Conservation (phyloP, 2,888 invertebrate genomes). For the Agonum fuliginosum region DNA sequence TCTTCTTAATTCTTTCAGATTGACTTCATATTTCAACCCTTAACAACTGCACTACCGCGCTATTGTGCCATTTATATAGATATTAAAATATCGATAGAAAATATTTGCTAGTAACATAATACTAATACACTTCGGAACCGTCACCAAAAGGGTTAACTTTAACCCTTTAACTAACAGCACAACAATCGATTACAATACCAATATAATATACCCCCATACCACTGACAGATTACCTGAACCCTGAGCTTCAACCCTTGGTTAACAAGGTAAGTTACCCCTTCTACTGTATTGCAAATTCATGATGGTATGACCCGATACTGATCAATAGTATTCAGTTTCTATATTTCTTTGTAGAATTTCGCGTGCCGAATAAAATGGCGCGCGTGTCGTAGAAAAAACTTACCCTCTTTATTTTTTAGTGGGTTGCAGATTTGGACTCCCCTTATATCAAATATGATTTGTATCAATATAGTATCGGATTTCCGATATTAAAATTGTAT, state of each 20-base stretch:
- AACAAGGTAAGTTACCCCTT: neutral
- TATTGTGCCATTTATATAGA: constrained; percentile 38
- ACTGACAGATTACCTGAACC: neutral
- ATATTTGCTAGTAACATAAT: constrained; percentile 55
- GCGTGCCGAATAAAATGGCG: constrained; percentile 53
- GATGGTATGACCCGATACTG: constrained; percentile 41
- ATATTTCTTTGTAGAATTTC: constrained; percentile 56
- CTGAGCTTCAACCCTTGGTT: neutral
- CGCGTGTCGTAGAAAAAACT: constrained; percentile 47
- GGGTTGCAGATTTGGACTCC: neutral
- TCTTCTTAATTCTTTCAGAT: neutral
- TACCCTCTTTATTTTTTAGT: constrained; percentile 33
- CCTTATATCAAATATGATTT: constrained; percentile 20
- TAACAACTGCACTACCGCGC: neutral
- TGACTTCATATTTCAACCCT: constrained; percentile 24
- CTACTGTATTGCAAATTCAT: constrained; percentile 14
- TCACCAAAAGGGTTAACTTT: neutral
- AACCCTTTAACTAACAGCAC: constrained; percentile 22
- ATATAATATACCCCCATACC: constrained; percentile 25
- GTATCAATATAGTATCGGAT: constrained; percentile 41
- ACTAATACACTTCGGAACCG: constrained; percentile 29
- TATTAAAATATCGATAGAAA: constrained; percentile 55
- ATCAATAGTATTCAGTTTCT: constrained; percentile 51
- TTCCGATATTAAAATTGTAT: constrained; percentile 39
- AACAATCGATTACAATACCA: too few relatives aligned